Conservation (phyloP, 2,888 invertebrate species). For the Aphrophora alni region DNA sequence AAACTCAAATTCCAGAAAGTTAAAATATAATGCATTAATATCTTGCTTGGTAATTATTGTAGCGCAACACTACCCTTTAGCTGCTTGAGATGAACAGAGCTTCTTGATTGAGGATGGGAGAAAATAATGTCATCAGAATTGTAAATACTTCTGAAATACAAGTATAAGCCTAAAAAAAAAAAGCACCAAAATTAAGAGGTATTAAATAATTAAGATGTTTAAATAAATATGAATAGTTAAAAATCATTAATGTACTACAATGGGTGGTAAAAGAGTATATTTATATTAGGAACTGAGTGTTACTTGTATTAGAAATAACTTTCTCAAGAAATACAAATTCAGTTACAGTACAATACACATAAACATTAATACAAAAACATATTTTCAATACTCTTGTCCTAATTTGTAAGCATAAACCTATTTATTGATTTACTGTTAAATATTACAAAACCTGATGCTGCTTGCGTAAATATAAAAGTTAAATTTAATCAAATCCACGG, state of each 20-base stretch:
- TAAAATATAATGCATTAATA: no score
- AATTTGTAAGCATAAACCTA: neutral
- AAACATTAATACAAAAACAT: neutral
- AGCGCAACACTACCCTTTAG: no score
- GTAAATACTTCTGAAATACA: no score
- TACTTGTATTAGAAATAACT: neutral
- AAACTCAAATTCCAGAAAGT: no score
- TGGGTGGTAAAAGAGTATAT: slow-evolving; percentile 1
- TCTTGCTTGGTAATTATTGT: no score
- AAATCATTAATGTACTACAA: neutral
- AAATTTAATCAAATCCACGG: neutral
- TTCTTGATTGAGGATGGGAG: no score
- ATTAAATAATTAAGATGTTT: no score
- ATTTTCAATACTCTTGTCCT: neutral
- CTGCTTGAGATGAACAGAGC: no score
- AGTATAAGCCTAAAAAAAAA: no score
- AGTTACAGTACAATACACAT: neutral
- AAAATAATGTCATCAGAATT: no score
- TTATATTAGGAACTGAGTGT: neutral
- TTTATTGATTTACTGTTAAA: neutral
- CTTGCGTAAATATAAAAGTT: neutral
- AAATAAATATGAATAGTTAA: no score
- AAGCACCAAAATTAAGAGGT: no score
- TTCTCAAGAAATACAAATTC: neutral
- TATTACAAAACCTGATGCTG: neutral